Percentiles rank a stretch among this genome's conserved stretches.
phyloP scores from a whole-genome alignment of 2,888 invertebrate species.

The Gibbula magus region DNA sequence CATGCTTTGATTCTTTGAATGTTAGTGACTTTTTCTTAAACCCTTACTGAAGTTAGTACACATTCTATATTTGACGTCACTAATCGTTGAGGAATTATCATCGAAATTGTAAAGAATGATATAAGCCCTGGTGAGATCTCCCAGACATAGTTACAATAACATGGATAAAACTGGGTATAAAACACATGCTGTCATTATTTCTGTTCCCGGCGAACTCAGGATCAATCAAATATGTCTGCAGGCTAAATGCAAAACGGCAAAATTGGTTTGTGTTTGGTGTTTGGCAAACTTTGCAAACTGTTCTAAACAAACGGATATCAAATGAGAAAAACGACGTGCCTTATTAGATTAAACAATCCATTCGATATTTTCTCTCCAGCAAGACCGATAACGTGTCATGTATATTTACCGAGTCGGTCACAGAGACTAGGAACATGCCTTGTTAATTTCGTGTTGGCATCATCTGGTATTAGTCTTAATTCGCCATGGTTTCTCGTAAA shows the following conservation, averaged over 20 bases:
- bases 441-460: not conserved
- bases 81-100: too few species aligned
- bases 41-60: too few species aligned
- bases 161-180: too few species aligned
- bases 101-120: too few species aligned
- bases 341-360: not conserved
- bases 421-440: not conserved
- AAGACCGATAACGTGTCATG: not conserved
- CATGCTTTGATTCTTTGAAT: too few species aligned
- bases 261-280: not conserved
- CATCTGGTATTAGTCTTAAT: conserved; percentile 1
- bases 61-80: too few species aligned
- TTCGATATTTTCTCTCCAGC: not conserved
- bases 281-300: not conserved
- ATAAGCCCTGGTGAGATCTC: too few species aligned
- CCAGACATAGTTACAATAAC: too few species aligned
- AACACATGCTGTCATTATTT: too few species aligned
- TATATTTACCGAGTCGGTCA: not conserved
- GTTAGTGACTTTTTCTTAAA: too few species aligned
- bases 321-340: not conserved
- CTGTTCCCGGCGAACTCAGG: not conserved
- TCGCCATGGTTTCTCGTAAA: not conserved
- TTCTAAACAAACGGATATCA: not conserved
- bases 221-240: not conserved
- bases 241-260: not conserved